Percentiles rank a stretch among this genome's conserved stretches.
phyloP scores from a whole-genome alignment of 92 coral and sea anemone species.

The Parazoanthus atlanticus region DNA sequence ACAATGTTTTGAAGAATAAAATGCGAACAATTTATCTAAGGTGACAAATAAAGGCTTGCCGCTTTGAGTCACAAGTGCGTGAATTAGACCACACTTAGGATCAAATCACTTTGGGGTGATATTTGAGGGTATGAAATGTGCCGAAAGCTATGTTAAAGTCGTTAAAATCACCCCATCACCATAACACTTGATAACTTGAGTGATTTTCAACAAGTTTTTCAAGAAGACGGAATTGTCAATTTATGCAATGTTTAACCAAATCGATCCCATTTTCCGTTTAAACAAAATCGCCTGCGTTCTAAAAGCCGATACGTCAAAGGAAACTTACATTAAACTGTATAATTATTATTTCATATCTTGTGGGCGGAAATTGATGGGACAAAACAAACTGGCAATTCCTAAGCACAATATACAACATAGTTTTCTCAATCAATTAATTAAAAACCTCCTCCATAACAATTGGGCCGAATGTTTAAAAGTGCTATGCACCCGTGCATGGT shows the following conservation, averaged over 20 bases:
- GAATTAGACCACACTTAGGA: slow-evolving; percentile 24
- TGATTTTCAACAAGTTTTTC: slow-evolving; percentile 31
- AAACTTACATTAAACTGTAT: background rate
- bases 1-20: slow-evolving; percentile 57
- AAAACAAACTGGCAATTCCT: slow-evolving; percentile 73
- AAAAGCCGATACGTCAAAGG: slow-evolving; percentile 34
- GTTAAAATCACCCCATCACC: slow-evolving; percentile 14
- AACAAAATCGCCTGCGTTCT: slow-evolving; percentile 35
- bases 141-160: slow-evolving; percentile 26
- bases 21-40: slow-evolving; percentile 59
- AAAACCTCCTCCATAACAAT: slow-evolving; percentile 1
- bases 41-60: slow-evolving; percentile 62
- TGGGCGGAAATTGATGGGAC: slow-evolving; percentile 72
- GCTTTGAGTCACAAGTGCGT: slow-evolving; percentile 46
- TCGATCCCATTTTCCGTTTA: slow-evolving; percentile 43
- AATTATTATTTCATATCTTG: slow-evolving; percentile 50
- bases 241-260: slow-evolving; percentile 42
- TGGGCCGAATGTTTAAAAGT: background rate
- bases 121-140: background rate
- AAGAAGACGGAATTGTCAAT: slow-evolving; percentile 24
- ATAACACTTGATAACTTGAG: slow-evolving; percentile 4
- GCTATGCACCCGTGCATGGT: background rate
- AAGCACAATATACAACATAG: slow-evolving; percentile 63
- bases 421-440: slow-evolving; percentile 79
- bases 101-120: slow-evolving; percentile 10